phyloP scores from a whole-genome alignment of 2,113 vertebrate genomes.

The Entomyzon cyanotis region DNA sequence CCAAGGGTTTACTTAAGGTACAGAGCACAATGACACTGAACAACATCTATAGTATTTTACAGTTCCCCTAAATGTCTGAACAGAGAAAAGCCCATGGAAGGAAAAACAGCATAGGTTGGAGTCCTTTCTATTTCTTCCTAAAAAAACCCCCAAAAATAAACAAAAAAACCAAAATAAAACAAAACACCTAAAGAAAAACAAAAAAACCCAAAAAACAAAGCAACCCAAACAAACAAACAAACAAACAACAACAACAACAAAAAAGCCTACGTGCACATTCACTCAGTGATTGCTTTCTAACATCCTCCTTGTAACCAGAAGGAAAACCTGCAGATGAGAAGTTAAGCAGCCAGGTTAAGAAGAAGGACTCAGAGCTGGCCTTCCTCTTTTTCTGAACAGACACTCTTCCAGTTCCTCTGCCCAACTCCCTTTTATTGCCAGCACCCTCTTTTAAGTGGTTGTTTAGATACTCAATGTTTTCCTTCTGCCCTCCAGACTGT shows the following conservation, averaged over 20 bases:
- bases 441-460: not conserved
- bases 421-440: not conserved
- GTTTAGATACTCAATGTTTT: not conserved
- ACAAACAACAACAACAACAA: not conserved
- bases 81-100: not conserved
- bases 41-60: not conserved
- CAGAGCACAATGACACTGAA: not conserved
- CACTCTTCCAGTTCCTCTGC: not conserved
- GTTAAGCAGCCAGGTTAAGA: not conserved
- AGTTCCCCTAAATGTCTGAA: not conserved
- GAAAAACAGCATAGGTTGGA: not conserved
- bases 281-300: not conserved
- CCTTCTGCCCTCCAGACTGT: not conserved
- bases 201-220: not conserved
- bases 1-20: not conserved
- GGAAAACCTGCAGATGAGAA: not conserved
- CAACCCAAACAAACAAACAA: too few species aligned
- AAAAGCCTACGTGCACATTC: fast-evolving
- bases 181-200: not conserved
- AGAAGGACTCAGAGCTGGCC: not conserved
- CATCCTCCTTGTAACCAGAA: not conserved
- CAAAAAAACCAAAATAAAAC: too few species aligned
- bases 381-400: not conserved
- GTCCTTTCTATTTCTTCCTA: not conserved
- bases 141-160: too few species aligned